phyloP scores from a whole-genome alignment of 2,888 invertebrate species.

The Chymomyza fuscimana region DNA sequence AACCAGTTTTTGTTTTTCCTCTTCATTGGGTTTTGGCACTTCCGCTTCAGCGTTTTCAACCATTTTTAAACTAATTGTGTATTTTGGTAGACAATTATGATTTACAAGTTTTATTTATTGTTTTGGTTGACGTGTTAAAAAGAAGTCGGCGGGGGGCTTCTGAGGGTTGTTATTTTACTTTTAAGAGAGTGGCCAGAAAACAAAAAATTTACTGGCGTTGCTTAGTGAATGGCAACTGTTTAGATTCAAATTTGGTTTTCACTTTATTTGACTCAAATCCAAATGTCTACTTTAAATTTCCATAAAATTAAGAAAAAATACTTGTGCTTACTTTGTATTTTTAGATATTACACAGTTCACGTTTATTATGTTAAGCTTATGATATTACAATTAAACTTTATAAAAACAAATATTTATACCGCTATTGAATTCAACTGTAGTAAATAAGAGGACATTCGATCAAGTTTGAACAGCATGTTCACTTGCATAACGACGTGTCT shows the following conservation, averaged over 20 bases:
- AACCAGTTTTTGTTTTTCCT: constrained; percentile 1
- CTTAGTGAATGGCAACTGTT: not conserved
- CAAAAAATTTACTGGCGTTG: not conserved
- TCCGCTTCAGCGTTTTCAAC: not conserved
- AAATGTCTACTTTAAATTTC: constrained; percentile 36
- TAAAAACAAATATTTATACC: constrained; percentile 4
- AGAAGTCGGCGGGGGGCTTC: constrained; percentile 17
- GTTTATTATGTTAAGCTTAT: constrained; percentile 61
- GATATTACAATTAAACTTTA: constrained; percentile 42
- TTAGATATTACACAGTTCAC: constrained; percentile 58
- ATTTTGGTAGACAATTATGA: not conserved
- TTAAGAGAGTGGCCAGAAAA: constrained; percentile 10
- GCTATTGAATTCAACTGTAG: constrained; percentile 39
- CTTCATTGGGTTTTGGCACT: not conserved
- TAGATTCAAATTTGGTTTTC: not conserved
- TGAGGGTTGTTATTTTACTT: not conserved
- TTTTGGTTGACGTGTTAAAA: constrained; percentile 63
- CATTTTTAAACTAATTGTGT: not conserved
- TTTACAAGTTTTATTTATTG: constrained; percentile 26
- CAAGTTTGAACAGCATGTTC: constrained; percentile 14
- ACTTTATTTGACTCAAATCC: too few species aligned
- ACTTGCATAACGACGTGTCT: constrained; percentile 43
- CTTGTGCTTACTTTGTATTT: constrained; percentile 15
- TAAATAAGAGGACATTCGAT: constrained; percentile 29
- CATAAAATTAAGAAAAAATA: constrained; percentile 1